Base-by-base conservation (phyloP, 2,797 vertebrate species). In the Hydrophis major region DNA sequence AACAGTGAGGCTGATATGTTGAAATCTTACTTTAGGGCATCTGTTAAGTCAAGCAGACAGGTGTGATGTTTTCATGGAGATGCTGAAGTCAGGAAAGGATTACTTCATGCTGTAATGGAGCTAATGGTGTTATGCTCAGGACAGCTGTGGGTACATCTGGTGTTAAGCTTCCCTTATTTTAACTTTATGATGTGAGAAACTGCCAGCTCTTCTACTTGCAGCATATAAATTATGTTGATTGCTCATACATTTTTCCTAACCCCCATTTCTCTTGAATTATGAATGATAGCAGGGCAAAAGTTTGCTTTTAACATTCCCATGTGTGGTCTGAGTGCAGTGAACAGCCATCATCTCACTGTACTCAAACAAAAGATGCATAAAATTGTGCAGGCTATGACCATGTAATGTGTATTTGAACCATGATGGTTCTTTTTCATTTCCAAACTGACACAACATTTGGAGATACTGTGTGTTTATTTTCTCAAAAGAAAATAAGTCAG, bases 191-290 rank as follows among this genome's bases (percentile, higher is more conserved):
- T 95, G 97, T 83, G 42, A 94, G 97, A 98, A 98, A 96, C 97
- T 94, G 97, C 96, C 95, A 97, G 91, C 96, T 95, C 92, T 94
- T 96, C 96, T 96, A 63, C 97, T 97, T 74, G 94, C 96, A 96
- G 96, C 95, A 95, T 96, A 97, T 98, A 98, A 98, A 98, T 98
- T 96, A 98, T 97, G 98, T 97, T 93, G 60, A 97, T 97, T 95
- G 97, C 96, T 96, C 94, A 4, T 98, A 98, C 98, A 99, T 99
- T 99, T 97, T 97, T 97, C 98, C 97, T 98, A 98, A 99, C 98
- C 98, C 98, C 97, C 98, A 97, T 98, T 99, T 98, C 97, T 97
- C 90, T 96, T 99, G 98, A 98, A 99, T 99, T 98, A 99, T 99
- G 98, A 96, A 99, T 98, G 98, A 98, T 96, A 95, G 97, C 98